Evolutionary conservation across 2,113 vertebrate genomes (phyloP).

Genomic region (Hydrolagus affinis): DNA sequence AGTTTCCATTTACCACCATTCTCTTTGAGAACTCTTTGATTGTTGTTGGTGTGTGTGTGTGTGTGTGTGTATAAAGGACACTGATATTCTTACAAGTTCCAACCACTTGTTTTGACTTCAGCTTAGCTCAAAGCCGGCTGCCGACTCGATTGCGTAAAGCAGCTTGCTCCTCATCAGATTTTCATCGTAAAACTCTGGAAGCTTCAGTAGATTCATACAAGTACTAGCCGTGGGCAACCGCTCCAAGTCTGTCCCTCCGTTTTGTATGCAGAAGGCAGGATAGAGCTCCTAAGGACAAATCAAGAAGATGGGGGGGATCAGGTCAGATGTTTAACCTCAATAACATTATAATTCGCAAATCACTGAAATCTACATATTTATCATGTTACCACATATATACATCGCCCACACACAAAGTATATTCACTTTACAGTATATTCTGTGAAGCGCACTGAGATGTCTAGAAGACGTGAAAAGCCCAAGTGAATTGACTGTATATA

Average conservation of each 20-base stretch:
- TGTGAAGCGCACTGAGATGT: no score
- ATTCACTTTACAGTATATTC: no score
- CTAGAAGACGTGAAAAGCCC: no score
- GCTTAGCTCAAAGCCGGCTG: constrained; percentile 93
- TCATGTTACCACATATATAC: no score
- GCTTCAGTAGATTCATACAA: constrained; percentile 98
- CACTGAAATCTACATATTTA: neutral
- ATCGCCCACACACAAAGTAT: no score
- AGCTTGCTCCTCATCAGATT: constrained; percentile 88
- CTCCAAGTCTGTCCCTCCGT: constrained; percentile 85
- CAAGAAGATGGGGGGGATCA: no score
- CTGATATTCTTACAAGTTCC: constrained; percentile 1
- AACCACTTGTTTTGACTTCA: constrained; percentile 50
- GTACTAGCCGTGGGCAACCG: constrained; percentile 93
- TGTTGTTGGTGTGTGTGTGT: constrained; percentile 21
- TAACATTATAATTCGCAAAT: neutral
- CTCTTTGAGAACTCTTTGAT: constrained; percentile 27
- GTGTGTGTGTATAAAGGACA: neutral
- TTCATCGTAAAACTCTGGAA: constrained; percentile 87
- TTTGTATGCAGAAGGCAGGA: constrained; percentile 96
- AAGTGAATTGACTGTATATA: no score
- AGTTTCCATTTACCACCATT: neutral
- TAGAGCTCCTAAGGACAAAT: constrained; percentile 75
- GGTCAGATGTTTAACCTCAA: neutral
- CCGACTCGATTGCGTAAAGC: constrained; percentile 92